These are phyloP conservation scores for Dryoscopus gambensis DNA, from an alignment of 2,113 vertebrate genomes.

Conservation along the genomic window DNA sequence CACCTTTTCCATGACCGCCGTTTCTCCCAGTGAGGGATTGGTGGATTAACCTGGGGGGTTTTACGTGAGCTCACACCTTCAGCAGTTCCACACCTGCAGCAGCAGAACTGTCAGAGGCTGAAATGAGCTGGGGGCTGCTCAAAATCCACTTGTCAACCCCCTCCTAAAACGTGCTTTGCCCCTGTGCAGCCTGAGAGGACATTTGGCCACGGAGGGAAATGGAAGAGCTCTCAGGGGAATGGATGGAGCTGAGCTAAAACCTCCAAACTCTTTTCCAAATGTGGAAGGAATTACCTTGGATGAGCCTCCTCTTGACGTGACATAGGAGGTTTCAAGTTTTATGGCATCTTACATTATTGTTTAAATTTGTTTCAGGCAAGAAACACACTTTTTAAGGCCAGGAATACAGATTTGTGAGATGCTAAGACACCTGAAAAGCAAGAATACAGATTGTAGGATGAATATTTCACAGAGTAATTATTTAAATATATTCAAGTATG, in stretches of 20 bases:
- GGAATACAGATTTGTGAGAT: constrained; percentile 47
- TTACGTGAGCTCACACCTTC: accelerated
- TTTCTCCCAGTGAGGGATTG: not conserved
- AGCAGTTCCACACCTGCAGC: not conserved
- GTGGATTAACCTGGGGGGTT: not conserved
- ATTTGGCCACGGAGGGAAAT: not conserved
- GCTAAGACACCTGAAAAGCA: constrained; percentile 64
- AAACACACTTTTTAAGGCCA: constrained; percentile 64
- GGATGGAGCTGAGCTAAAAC: not conserved
- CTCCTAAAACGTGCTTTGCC: not conserved
- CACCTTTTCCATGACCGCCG: not conserved
- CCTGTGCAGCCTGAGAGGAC: not conserved
- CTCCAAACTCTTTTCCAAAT: not conserved
- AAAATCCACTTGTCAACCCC: not conserved
- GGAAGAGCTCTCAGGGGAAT: not conserved
- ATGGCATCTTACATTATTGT: constrained; percentile 57
- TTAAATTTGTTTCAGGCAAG: constrained; percentile 60
- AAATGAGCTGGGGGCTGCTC: not conserved
- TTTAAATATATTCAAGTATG: constrained; percentile 66
- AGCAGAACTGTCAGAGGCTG: not conserved
- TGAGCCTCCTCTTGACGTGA: constrained; percentile 3
- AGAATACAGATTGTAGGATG: constrained; percentile 65
- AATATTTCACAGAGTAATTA: constrained; percentile 65
- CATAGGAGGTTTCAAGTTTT: constrained; percentile 34
- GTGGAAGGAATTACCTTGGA: not conserved